Conservation (phyloP, 2,113 vertebrate species). For the Proteles cristata region DNA sequence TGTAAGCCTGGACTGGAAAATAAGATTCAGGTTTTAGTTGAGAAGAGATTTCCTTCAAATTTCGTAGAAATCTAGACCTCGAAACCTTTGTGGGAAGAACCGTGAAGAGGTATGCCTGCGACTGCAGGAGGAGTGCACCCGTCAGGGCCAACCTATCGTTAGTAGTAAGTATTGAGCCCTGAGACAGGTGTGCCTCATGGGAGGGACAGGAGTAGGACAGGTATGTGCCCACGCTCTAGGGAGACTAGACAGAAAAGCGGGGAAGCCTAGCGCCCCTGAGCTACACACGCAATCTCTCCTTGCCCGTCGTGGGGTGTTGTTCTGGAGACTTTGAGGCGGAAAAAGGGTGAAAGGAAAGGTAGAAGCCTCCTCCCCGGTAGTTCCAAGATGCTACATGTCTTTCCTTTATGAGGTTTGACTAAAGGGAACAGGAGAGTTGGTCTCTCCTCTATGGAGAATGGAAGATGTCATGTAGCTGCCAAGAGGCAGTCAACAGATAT, state of each 20-base stretch:
- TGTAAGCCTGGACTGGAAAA: background rate
- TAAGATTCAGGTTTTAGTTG: background rate
- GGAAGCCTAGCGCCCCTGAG: background rate
- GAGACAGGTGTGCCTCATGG: background rate
- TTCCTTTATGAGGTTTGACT: background rate
- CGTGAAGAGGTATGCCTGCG: background rate
- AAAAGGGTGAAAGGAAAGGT: background rate
- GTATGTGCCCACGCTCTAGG: background rate
- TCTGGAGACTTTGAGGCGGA: background rate
- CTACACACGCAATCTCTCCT: background rate
- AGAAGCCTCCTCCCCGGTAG: background rate
- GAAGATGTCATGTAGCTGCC: background rate
- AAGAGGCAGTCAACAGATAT: background rate
- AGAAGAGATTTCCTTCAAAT: background rate
- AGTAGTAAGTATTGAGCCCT: background rate
- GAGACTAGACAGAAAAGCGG: background rate
- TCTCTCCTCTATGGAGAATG: background rate
- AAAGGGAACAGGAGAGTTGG: background rate
- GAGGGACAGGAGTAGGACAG: background rate
- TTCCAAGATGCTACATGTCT: background rate
- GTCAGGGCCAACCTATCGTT: background rate
- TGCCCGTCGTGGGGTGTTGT: background rate
- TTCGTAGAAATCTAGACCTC: background rate
- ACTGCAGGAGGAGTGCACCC: background rate
- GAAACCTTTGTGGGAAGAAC: background rate